Evolutionary conservation across 1,140 invertebrate species (phyloP), one percentile per base, ranked within the genome.

Genomic region (Cepaea nemoralis): DNA sequence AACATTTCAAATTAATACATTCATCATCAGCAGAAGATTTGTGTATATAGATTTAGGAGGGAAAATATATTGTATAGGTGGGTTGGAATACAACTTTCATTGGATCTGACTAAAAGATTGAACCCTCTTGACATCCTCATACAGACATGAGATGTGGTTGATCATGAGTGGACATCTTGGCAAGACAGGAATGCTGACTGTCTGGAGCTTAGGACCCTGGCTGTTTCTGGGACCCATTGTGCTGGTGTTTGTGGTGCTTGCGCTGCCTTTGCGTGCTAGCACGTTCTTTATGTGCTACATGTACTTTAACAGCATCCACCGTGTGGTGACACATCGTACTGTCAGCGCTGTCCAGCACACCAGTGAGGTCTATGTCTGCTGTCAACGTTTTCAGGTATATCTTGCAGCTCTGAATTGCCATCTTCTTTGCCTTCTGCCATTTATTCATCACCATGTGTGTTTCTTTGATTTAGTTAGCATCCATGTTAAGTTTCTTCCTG

Each of bases 181-280:
- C 55, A 59, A 59, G 55, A 59, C 55, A 14, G 55, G 55, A 5
- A 59, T 59, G 55, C 55, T 59, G 55, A n/a, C 55, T 59, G 55
- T 59, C 5, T 59, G 55, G 55, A n/a, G 24, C 55, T 19, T 59
- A 5, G 55, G 55, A 5, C 55, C 55, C 3, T 59, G 55, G 55
- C 55, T 59, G 5, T 59, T 59, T 59, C 55, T 59, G 22, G 55
- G 55, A 24, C 55, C 55, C 55, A n/a, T 59, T 6, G 12, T 59
- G 12, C 55, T 59, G 24, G 10, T 59, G 55, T 24, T 59, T 6
- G 55, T 59, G 55, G 5, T 59, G 5, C 12, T 59, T 5, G 14
- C 55, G n/a, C 12, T 22, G 55, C 55, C 55, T 5, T 6, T 59
- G 22, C 55, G 55, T 12, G 55, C 22, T 59, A 24, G 22, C 22